Conservation (phyloP, 1,140 invertebrate species). For the Artemia franciscana region DNA sequence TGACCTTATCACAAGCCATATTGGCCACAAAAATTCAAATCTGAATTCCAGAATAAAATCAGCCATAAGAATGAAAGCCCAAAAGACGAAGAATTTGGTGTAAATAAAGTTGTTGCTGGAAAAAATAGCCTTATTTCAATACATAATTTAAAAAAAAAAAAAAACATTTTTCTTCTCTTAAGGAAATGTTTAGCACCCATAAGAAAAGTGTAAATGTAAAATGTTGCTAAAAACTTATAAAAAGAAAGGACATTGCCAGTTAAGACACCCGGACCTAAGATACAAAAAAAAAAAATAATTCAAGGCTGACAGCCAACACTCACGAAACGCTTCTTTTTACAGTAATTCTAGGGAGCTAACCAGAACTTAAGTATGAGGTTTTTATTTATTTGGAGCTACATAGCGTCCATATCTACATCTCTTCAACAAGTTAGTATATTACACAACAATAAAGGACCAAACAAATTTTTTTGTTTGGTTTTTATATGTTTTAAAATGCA, state of each 20-base stretch:
- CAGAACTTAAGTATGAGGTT: too few relatives aligned
- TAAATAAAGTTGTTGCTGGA: conserved; percentile 61
- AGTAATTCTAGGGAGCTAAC: too few relatives aligned
- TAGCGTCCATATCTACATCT: too few relatives aligned
- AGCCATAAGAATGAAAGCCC: conserved; percentile 79
- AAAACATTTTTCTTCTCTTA: background rate
- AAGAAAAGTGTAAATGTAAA: background rate
- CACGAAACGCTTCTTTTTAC: too few relatives aligned
- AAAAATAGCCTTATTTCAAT: background rate
- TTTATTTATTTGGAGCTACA: too few relatives aligned
- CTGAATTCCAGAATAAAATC: conserved; percentile 96
- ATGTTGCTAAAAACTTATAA: background rate
- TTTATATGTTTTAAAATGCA: too few relatives aligned
- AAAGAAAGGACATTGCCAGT: background rate
- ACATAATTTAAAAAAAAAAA: background rate
- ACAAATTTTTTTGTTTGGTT: too few relatives aligned
- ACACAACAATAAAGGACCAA: too few relatives aligned
- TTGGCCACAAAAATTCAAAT: conserved; percentile 97
- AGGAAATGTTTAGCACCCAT: background rate
- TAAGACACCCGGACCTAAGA: background rate
- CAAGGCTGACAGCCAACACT: too few relatives aligned
- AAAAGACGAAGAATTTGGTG: conserved; percentile 83
- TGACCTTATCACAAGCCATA: conserved; percentile 85
- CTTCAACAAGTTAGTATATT: too few relatives aligned
- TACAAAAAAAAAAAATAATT: too few relatives aligned